Evolutionary conservation across 2,797 vertebrate genomes (phyloP), one percentile per base, ranked within the genome.

Genomic region (Martes flavigula): DNA sequence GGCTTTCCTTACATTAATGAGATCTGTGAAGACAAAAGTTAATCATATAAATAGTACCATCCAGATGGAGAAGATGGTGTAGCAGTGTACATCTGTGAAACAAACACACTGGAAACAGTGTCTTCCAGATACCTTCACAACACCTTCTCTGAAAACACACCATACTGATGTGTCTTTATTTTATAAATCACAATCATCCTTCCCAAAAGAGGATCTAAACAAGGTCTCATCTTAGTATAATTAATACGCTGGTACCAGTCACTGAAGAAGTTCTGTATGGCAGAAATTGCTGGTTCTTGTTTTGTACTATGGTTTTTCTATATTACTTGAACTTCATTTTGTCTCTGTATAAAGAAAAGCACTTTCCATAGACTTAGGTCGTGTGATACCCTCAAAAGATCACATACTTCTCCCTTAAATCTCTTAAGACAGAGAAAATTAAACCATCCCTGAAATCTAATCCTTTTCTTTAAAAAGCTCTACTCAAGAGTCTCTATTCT

Each of bases 151-250:
- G 90, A 68, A 56, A 89, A 56, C 25, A 88, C 14, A 43, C 18
- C 66, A 81, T 60, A 73, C 20, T 70, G 14, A 86, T 54, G 10
- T 48, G 25, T 17, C 78, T 95, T 88, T 77, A 81, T 35, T 96
- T 95, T 84, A 70, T 75, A 96, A 92, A 58, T 82, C 51, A 32
- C 10, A 93, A 51, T 27, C 2, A 62, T 79, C 40, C 38, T 84
- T 93, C 96, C 81, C 10, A 27, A 73, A 66, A 81, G 46, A 82
- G 35, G n/a, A 81, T 90, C 90, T 84, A 93, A 91, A 30, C 7
- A 62, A 62, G 72, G 60, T 54, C 72, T 77, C 27, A 27, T 40
- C 14, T 87, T 89, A 51, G 56, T 40, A 10, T 35, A 78, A 5
- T n/a, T 48, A 70, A 32, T 30, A 32, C 2, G 5, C 27, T 70